These are phyloP conservation scores for Donacobius atricapilla DNA, from an alignment of 2,113 vertebrate species.

Conservation along the genomic window DNA sequence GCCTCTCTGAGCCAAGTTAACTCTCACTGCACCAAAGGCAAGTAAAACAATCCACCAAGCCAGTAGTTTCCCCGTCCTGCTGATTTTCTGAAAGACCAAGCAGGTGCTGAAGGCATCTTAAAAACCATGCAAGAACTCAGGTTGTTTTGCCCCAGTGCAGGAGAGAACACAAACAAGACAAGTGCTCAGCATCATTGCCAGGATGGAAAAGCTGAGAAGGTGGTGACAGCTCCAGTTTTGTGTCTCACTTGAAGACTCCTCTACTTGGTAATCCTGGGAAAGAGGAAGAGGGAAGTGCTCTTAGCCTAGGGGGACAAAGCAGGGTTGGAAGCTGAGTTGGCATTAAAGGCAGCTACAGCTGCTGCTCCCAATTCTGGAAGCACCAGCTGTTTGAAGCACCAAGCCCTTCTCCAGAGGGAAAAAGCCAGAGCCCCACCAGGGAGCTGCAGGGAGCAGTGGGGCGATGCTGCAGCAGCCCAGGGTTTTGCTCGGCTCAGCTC, in stretches of 20 bases:
- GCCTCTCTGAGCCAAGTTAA: background rate
- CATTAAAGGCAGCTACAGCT: background rate
- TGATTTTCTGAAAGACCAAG: background rate
- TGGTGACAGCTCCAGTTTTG: background rate
- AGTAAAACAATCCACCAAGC: background rate
- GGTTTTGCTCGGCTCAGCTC: background rate
- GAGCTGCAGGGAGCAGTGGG: background rate
- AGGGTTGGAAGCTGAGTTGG: background rate
- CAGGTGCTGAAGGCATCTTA: background rate
- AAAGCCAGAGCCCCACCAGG: background rate
- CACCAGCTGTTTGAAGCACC: background rate
- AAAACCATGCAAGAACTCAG: background rate
- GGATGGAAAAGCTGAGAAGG: background rate
- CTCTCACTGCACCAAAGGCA: background rate
- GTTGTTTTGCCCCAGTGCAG: background rate
- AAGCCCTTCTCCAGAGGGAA: background rate
- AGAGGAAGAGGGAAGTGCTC: background rate
- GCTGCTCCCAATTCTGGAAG: background rate
- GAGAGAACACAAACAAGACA: background rate
- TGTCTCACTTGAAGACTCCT: background rate
- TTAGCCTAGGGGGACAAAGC: background rate
- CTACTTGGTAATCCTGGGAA: background rate
- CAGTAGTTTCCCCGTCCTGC: background rate
- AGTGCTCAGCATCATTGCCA: background rate
- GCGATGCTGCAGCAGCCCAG: fast-evolving